Base-by-base conservation (phyloP, 2,797 vertebrate genomes). In the Sardinella longiceps region DNA sequence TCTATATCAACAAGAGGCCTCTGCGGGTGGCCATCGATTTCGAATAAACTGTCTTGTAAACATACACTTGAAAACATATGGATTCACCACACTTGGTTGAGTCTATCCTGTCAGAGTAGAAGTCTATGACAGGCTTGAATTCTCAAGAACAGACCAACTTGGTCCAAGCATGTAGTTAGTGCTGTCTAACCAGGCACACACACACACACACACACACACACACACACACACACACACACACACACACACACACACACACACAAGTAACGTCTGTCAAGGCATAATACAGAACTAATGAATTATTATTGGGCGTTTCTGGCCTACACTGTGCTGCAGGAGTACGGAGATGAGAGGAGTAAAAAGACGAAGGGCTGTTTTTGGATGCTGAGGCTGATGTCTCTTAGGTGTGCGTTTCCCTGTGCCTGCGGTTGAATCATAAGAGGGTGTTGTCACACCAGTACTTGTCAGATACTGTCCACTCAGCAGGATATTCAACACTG, bases 21-120 rank as follows among this genome's bases (percentile, higher is more conserved):
- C 37, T 77, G 70, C 70, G 70, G 70, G 70, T 77, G 70, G 37
- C 70, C 70, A 77, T 77, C 6, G 70, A 77, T 77, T 77, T 77
- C 70, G 43, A 77, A 77, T 77, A 77, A 77, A 77, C 70, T 77
- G 70, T 23, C 37, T 77, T 70, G 66, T 70, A 70, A 70, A 70
- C 66, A 70, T 70, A 37, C 66, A 37, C 30, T 70, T 77, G 33
- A 77, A 77, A 77, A 77, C 70, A 23, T 48, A 48, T 77, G 70
- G 70, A 77, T 77, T 77, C 23, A 43, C 70, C 70, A 77, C 70
- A 77, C 70, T 39, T 39, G 39, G 70, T 39, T 12, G 33, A 70
- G 66, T 37, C 30, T 33, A 5, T 51, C 50, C 14, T 23, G 51
- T 4, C 18, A 53, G 56, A 60, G n/a, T 25, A 60, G 56, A 10